These are phyloP conservation scores for Drosophila rhopaloa DNA, from an alignment of 1,140 invertebrate genomes.

Conservation along the genomic window DNA sequence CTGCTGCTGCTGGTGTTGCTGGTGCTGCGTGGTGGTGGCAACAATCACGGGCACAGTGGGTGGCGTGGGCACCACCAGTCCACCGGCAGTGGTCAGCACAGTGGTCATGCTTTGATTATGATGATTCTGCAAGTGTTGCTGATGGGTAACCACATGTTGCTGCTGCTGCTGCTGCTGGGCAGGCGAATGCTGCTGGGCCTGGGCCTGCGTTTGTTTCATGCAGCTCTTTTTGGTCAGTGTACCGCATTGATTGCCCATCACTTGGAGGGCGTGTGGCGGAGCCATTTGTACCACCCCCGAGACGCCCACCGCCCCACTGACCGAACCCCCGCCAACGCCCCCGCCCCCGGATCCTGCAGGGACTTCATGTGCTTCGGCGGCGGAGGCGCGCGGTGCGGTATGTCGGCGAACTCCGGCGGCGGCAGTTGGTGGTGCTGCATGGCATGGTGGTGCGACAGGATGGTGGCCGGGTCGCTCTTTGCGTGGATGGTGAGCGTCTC, in stretches of 20 bases:
- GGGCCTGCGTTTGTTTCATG: conserved; percentile 79
- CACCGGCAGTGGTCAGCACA: conserved; percentile 72
- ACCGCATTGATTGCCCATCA: conserved; percentile 87
- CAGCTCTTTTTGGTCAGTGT: conserved; percentile 88
- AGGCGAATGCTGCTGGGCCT: conserved; percentile 76
- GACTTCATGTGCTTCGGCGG: conserved; percentile 90
- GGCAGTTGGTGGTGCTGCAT: conserved; percentile 91
- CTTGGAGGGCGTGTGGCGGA: conserved; percentile 88
- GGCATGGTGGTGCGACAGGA: conserved; percentile 88
- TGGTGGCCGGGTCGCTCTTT: conserved; percentile 88
- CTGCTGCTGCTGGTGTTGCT: conserved; percentile 80
- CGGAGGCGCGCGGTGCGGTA: conserved; percentile 89
- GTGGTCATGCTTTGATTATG: conserved; percentile 84
- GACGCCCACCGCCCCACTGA: conserved; percentile 86
- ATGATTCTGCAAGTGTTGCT: conserved; percentile 81
- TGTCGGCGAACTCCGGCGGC: conserved; percentile 91
- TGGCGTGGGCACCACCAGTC: conserved; percentile 70
- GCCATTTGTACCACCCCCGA: conserved; percentile 86
- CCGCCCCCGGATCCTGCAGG: conserved; percentile 86
- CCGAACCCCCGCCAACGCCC: conserved; percentile 85
- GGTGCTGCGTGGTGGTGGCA: conserved; percentile 84
- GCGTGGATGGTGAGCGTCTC: conserved; percentile 89
- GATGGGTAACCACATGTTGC: conserved; percentile 55
- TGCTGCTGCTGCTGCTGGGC: conserved; percentile 69
- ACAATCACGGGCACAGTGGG: conserved; percentile 75